A percentile compares a stretch with the other conserved stretches of the same genome.
These are phyloP conservation scores for Anastrepha ludens DNA, from an alignment of 1,140 invertebrate species.

Conservation along the genomic window DNA sequence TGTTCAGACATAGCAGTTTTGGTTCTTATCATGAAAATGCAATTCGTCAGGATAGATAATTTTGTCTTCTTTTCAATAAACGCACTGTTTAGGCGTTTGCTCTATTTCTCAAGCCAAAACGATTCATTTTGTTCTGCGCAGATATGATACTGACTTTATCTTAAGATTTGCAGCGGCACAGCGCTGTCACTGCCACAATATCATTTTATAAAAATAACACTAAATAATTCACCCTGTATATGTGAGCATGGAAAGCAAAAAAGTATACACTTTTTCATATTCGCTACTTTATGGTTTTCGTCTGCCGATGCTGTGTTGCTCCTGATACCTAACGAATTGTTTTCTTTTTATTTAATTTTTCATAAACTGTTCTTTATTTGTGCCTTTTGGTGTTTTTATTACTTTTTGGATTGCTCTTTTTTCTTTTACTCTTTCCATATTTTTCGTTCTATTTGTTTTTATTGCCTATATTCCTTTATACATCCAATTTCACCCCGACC, in stretches of 20 bases:
- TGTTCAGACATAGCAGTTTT: no score
- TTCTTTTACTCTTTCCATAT: neutral
- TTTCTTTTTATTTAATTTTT: conserved; percentile 36
- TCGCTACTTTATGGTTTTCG: conserved; percentile 45
- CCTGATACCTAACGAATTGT: conserved; percentile 11
- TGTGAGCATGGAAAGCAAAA: neutral
- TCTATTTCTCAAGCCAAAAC: no score
- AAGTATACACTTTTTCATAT: conserved; percentile 10
- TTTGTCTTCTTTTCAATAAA: no score
- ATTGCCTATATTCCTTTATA: conserved; percentile 21
- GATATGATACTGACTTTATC: no score
- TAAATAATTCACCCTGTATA: no score
- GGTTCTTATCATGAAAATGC: no score
- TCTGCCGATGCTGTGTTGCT: neutral
- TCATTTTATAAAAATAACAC: no score
- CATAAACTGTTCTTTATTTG: neutral
- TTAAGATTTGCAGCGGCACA: no score
- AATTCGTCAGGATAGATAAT: no score
- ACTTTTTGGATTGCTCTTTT: neutral
- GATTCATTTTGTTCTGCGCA: no score
- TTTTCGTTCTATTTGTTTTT: neutral
- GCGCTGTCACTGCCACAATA: no score
- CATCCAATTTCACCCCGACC: neutral
- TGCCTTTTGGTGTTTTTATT: neutral
- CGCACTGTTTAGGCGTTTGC: no score